Conservation (phyloP, 2,797 vertebrate genomes). For the Margarornis squamiger region DNA sequence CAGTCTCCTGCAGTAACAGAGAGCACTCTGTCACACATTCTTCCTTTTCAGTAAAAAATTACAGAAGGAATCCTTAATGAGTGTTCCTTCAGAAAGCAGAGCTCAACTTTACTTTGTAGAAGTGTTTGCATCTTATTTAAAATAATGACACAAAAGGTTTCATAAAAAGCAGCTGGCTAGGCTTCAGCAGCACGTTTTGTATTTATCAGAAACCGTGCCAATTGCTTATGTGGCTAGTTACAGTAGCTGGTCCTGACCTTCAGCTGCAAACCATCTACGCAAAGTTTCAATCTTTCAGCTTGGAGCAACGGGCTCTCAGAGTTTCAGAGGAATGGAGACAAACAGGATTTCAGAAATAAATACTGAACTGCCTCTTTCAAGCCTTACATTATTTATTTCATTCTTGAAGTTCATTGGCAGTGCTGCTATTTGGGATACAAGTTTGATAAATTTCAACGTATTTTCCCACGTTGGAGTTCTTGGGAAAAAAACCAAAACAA, state of each 20-base stretch:
- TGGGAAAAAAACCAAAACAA: background rate
- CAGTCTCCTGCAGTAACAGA: background rate
- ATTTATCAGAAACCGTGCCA: background rate
- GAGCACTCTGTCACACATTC: background rate
- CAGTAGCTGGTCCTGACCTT: background rate
- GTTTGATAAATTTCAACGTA: background rate
- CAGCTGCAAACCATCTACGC: background rate
- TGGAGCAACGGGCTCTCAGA: background rate
- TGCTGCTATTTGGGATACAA: background rate
- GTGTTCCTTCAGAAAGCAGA: background rate
- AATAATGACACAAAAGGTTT: background rate
- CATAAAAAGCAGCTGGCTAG: background rate
- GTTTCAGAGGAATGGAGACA: background rate
- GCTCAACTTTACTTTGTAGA: background rate
- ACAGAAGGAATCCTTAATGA: constrained; percentile 13
- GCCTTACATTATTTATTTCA: background rate
- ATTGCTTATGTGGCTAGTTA: background rate
- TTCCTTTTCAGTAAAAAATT: constrained; percentile 13
- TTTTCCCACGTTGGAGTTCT: background rate
- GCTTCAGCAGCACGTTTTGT: background rate
- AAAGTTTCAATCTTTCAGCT: background rate
- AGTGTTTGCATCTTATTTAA: background rate
- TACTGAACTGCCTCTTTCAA: background rate
- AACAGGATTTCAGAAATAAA: background rate
- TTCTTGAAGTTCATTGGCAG: background rate